Evolutionary conservation across 2,113 vertebrate genomes (phyloP).

Genomic region (Caretta caretta): DNA sequence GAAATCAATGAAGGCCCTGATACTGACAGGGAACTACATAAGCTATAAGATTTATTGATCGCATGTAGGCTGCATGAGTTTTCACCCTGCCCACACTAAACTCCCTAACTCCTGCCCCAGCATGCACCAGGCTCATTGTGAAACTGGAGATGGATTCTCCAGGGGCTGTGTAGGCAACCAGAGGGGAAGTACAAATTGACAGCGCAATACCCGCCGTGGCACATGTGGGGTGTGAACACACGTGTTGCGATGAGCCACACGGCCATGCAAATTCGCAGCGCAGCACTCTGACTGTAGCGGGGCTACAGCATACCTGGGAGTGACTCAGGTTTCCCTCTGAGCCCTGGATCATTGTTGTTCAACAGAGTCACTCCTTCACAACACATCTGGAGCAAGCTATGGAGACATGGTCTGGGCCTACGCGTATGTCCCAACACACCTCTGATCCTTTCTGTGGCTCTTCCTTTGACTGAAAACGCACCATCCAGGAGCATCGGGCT

Average conservation of each 20-base stretch:
- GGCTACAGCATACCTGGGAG: conserved; percentile 3
- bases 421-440: neutral
- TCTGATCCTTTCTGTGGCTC: neutral
- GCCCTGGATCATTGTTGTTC: neutral
- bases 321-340: conserved; percentile 51
- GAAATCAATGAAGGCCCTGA: neutral
- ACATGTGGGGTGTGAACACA: neutral
- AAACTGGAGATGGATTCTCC: rapidly evolving
- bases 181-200: neutral
- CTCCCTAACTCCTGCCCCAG: rapidly evolving
- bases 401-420: neutral
- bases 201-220: rapidly evolving
- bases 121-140: neutral
- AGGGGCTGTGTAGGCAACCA: rapidly evolving
- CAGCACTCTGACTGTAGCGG: neutral
- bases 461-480: neutral
- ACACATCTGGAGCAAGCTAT: neutral
- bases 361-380: rapidly evolving
- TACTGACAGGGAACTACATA: neutral
- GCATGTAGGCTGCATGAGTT: rapidly evolving
- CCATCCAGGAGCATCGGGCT: rapidly evolving
- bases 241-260: neutral
- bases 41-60: rapidly evolving
- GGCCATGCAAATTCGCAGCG: neutral
- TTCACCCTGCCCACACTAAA: neutral